Evolutionary conservation across 2,113 vertebrate genomes (phyloP).

Genomic region (Conger conger): DNA sequence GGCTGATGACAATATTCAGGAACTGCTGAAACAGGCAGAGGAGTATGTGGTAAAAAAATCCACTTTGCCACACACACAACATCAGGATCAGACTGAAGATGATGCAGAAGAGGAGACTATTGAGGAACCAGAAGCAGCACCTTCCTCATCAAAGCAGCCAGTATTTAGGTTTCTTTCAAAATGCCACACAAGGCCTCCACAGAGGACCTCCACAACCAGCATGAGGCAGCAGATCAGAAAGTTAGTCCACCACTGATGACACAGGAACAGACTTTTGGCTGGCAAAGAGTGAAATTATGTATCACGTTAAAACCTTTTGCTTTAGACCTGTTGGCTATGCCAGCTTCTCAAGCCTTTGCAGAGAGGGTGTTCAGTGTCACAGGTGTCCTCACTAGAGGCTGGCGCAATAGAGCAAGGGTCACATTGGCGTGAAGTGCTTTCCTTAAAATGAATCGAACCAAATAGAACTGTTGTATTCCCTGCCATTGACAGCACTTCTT

Average conservation of each 20-base stretch:
- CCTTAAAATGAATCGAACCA: slow-evolving; percentile 29
- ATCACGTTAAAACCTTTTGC: slow-evolving; percentile 31
- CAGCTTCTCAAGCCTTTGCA: slow-evolving; percentile 37
- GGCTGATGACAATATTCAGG: slow-evolving; percentile 17
- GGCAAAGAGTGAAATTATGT: slow-evolving; percentile 9
- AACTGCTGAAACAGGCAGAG: slow-evolving; percentile 26
- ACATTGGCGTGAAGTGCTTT: slow-evolving; percentile 32
- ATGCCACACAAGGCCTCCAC: slow-evolving; percentile 1
- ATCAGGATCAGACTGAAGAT: slow-evolving; percentile 8
- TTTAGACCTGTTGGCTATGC: slow-evolving; percentile 32
- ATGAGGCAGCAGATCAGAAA: slow-evolving; percentile 16
- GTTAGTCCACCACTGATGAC: neutral
- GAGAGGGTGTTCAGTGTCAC: slow-evolving; percentile 39
- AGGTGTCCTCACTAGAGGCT: slow-evolving; percentile 35
- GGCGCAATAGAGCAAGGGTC: slow-evolving; percentile 28
- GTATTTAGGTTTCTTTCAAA: slow-evolving; percentile 22
- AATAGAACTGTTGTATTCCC: slow-evolving; percentile 9
- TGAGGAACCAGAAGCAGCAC: slow-evolving; percentile 1
- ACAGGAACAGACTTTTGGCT: slow-evolving; percentile 26
- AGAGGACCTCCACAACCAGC: neutral
- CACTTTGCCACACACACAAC: slow-evolving; percentile 3
- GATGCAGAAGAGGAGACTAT: neutral
- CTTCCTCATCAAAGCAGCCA: slow-evolving; percentile 12
- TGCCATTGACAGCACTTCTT: too few relatives aligned
- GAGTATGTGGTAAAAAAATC: neutral